Percentiles rank a stretch among this genome's conserved stretches.
phyloP scores from a whole-genome alignment of 2,113 vertebrate species.

The Hippolais icterina region DNA sequence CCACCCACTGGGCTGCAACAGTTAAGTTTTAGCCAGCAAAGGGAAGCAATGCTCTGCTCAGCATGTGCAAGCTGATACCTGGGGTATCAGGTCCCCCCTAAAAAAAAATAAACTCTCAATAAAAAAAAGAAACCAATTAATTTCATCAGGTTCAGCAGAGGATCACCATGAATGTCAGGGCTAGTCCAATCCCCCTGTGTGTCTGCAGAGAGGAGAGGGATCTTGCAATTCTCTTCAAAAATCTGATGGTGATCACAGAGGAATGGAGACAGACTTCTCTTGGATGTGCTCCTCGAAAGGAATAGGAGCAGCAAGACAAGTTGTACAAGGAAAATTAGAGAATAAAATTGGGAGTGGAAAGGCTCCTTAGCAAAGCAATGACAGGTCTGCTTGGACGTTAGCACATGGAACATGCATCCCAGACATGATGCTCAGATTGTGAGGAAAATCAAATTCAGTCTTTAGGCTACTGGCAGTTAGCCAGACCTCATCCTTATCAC shows the following conservation, averaged over 20 bases:
- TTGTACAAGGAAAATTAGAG: not conserved
- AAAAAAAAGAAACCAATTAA: not conserved
- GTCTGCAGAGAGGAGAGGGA: not conserved
- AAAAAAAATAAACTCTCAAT: not conserved
- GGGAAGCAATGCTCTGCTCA: not conserved
- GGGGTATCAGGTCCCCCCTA: too few species aligned
- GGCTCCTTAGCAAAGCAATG: not conserved
- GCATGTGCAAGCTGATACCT: not conserved
- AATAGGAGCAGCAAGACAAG: not conserved
- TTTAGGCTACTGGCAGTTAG: not conserved
- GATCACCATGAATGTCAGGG: not conserved
- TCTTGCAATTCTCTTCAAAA: not conserved
- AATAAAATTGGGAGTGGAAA: not conserved
- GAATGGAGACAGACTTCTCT: not conserved
- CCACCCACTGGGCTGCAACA: not conserved
- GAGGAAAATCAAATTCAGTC: not conserved
- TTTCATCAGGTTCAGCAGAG: not conserved
- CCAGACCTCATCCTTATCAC: not conserved
- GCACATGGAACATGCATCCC: not conserved
- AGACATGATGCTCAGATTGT: not conserved
- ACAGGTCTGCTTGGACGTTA: not conserved
- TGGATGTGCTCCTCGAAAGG: not conserved
- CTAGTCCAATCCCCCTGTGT: too few species aligned
- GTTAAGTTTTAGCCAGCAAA: not conserved
- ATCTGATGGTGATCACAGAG: too few species aligned